Conservation (phyloP, 2,113 vertebrate species). For the Casuarius casuarius region DNA sequence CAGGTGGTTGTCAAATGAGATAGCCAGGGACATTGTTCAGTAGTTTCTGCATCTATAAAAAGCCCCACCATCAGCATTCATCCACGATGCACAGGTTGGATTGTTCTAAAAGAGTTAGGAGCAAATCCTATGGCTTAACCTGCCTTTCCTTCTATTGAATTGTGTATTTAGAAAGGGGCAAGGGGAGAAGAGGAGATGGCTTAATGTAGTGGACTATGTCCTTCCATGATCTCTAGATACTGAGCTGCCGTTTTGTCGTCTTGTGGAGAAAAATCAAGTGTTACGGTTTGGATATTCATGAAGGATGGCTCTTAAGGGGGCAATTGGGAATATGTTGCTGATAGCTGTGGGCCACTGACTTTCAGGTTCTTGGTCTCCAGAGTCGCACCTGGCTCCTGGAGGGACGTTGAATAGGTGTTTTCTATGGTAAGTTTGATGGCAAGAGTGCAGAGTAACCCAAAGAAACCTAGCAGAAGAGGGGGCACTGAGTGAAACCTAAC, state of each 20-base stretch:
- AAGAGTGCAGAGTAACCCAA: not conserved
- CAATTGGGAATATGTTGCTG: not conserved
- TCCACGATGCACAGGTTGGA: not conserved
- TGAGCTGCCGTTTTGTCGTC: not conserved
- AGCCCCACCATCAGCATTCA: not conserved
- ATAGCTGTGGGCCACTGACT: not conserved
- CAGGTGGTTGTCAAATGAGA: not conserved
- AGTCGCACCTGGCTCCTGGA: not conserved
- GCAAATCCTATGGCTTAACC: not conserved
- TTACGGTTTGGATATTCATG: not conserved
- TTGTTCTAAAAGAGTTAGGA: not conserved
- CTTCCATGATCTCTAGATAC: not conserved
- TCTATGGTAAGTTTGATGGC: not conserved
- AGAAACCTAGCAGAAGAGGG: not conserved
- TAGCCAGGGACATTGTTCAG: not conserved
- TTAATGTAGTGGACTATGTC: not conserved
- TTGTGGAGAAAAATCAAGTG: not conserved
- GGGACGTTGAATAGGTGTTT: not conserved
- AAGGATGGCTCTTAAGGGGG: not conserved
- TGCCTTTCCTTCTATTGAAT: not conserved
- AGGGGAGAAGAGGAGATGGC: not conserved
- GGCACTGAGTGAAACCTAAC: rapidly evolving
- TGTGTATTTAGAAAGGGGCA: not conserved
- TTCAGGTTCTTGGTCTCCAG: not conserved
- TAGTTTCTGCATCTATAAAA: slow-evolving; percentile 16